Evolutionary conservation across 2,888 invertebrate genomes (phyloP), one percentile per base, ranked within the genome.

Genomic region (Agrochola circellaris): DNA sequence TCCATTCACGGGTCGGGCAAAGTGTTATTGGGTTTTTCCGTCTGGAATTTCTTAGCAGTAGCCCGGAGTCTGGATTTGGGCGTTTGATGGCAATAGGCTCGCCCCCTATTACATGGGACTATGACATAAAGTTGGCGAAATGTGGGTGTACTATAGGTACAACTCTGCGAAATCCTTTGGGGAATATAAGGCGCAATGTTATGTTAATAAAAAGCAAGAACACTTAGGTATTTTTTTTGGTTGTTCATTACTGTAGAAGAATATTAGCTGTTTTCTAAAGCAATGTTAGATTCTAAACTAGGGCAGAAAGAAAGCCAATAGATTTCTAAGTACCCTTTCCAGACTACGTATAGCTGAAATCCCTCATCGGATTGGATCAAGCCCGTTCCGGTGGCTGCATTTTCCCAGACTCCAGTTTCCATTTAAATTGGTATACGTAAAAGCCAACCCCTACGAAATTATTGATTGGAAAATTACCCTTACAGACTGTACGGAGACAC

Each of bases 301-400:
- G 48, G 3, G 6, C 6, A 26, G 9, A 38, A 26, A 54, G 20
- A 77, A 77, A 34, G 13, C 17, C 45, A 64, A 48, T 62, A 56
- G 4, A 42, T 26, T 51, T 64, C 51, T 23, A 15, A 65, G 23
- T 65, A 42, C 42, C 23, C 3, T 65, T 54, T 60, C 15, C 11
- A 69, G 15, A 45, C 26, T 56, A 7, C 38, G 42, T 48, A 48
- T 17, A 54, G 51, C 15, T 20, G 34, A 65, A 84, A 65, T 13
- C 38, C 26, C 34, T 68, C 45, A 51, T 42, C n/a, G 60, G 34
- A 79, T 83, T 34, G 42, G 42, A 56, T 56, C 20, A 54, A 84
- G 13, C 45, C n/a, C n/a, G 48, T 65, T 42, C 34, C 68, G 30
- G 13, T 1, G 20, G 8, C 54, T 79, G 67, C 64, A 68, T 68